Evolutionary conservation across 2,797 vertebrate genomes (phyloP), one percentile per base, ranked within the genome.

Genomic region (Champsocephalus gunnari): DNA sequence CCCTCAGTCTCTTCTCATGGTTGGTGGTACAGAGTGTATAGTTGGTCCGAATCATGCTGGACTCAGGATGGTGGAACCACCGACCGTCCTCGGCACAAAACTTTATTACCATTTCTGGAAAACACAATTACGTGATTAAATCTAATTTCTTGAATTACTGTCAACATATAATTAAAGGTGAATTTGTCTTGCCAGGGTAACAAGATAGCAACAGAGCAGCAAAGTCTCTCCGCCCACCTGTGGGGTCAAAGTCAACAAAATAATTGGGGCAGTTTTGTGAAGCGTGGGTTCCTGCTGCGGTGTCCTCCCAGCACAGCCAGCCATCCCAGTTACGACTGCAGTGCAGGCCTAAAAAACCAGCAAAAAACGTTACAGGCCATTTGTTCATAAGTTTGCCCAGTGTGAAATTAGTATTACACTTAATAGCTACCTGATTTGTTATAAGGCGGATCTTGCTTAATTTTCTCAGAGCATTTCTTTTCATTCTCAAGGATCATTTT

Each of bases 241-340:
- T 91, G 67, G 95, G 84, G 81, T 99, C 96, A 9, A 98, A 97
- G 83, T 97, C 95, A 1, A 75, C 86, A 72, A 98, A 97, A 85
- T 97, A 97, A 79, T 95, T 93, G 0, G 98, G 98, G 63, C 98
- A 99, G 80, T 94, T 93, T 86, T 97, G 97, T 38, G 89, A 91
- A 17, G 93, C 87, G 0, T 89, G 61, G 0, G 80, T 94, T 73
- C 96, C 96, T 4, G 95, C 96, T 0, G 96, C 95, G 0, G 98
- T 96, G 38, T 98, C 96, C 0, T 97, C 97, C 98, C 98, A 99
- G 83, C 98, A 99, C 38, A 98, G 68, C 96, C 96, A 97, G 21
- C 98, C 97, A 0, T 99, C 98, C 98, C 98, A 99, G 0, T 94
- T 97, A 9, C 96, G 94, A 78, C 96, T 95, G 88, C 98, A 99